phyloP scores from a whole-genome alignment of 92 coral and sea anemone species.

The Palythoa grandiflora region DNA sequence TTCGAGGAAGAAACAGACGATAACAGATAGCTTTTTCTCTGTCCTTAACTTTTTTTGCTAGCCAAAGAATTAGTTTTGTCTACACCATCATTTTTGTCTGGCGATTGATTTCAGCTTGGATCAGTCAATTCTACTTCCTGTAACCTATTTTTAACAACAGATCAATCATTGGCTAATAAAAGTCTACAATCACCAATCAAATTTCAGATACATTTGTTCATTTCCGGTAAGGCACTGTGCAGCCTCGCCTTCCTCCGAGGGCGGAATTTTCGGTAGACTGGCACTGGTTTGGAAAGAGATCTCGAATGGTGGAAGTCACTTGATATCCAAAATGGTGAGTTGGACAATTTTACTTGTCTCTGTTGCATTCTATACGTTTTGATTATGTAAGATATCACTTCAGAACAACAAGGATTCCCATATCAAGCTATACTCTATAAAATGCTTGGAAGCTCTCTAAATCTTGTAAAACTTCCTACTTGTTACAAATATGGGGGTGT shows the following conservation, averaged over 20 bases:
- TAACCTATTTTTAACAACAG: constrained; percentile 70
- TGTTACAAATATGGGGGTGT: too few species aligned
- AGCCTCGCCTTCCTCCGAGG: constrained; percentile 67
- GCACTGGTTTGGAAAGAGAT: constrained; percentile 2
- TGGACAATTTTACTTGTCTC: not conserved
- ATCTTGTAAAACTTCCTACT: too few species aligned
- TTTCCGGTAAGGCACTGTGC: constrained; percentile 72
- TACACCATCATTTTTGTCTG: constrained; percentile 37
- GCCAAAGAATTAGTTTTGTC: constrained; percentile 11
- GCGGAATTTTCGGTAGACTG: not conserved
- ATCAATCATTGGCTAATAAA: constrained; percentile 72
- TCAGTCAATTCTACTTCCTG: constrained; percentile 77
- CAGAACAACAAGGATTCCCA: not conserved
- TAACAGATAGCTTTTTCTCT: not conserved
- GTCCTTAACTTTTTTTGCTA: not conserved
- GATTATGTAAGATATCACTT: not conserved
- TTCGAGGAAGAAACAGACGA: not conserved
- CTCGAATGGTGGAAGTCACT: not conserved
- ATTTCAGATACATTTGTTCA: not conserved
- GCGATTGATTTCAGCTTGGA: constrained; percentile 29
- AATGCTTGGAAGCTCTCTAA: too few species aligned
- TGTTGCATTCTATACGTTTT: not conserved
- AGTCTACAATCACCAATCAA: constrained; percentile 51
- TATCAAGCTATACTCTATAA: too few species aligned
- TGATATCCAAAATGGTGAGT: constrained; percentile 61